phyloP scores from a whole-genome alignment of 2,797 vertebrate genomes.

The Cichlasoma orientale region DNA sequence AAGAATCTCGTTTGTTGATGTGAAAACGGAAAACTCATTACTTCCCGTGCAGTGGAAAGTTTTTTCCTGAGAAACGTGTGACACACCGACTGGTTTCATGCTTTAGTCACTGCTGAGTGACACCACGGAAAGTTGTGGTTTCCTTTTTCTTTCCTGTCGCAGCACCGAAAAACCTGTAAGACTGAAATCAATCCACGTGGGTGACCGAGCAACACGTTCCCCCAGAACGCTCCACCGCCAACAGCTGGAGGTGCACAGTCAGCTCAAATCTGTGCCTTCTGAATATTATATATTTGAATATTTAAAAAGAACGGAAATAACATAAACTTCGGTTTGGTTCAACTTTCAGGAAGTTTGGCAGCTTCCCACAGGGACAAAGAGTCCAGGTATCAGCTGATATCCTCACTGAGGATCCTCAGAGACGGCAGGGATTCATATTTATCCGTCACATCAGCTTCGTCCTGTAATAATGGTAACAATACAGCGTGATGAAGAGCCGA shows the following conservation, averaged over 20 bases:
- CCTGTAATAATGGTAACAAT: too few species aligned
- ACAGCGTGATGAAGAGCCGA: too few species aligned
- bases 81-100: neutral
- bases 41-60: neutral
- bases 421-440: too few species aligned
- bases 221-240: neutral
- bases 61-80: neutral
- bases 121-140: neutral
- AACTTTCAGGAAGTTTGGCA: too few species aligned
- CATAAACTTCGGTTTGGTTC: too few species aligned
- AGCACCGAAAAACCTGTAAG: neutral
- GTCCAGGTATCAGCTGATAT: too few species aligned
- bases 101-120: neutral
- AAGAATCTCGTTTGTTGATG: neutral
- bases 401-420: too few species aligned
- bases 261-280: too few species aligned
- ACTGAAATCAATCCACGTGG: neutral
- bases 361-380: too few species aligned
- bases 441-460: too few species aligned
- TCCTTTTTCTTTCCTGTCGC: neutral
- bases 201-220: neutral
- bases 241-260: neutral
- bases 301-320: too few species aligned
- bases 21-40: constrained; percentile 1
- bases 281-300: too few species aligned